phyloP scores from a whole-genome alignment of 2,797 vertebrate species.

The Uromys caudimaculatus region DNA sequence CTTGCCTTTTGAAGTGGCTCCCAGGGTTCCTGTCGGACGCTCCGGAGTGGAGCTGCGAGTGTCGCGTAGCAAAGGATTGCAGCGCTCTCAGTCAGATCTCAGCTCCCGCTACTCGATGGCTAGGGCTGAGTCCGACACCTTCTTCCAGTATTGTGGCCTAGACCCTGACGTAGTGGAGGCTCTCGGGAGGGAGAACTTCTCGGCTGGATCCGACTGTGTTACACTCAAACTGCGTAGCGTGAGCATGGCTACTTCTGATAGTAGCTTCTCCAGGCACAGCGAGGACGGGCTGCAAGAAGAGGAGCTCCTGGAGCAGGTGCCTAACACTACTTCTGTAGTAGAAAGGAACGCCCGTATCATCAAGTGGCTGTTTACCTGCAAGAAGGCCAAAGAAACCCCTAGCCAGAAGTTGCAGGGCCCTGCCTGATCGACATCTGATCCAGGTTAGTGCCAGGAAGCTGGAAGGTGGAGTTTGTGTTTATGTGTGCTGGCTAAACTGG shows the following conservation, averaged over 20 bases:
- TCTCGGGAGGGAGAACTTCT: slow-evolving; percentile 94
- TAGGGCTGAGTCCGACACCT: slow-evolving; percentile 92
- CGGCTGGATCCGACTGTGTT: slow-evolving; percentile 87
- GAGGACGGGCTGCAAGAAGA: slow-evolving; percentile 92
- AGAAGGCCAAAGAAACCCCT: slow-evolving; percentile 90
- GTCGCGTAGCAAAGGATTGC: slow-evolving; percentile 88
- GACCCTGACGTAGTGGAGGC: slow-evolving; percentile 93
- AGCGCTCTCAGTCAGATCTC: slow-evolving; percentile 96
- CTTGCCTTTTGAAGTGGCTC: not conserved
- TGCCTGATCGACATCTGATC: slow-evolving; percentile 78
- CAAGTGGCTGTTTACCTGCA: slow-evolving; percentile 98
- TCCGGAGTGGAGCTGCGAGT: slow-evolving; percentile 58
- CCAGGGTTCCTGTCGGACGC: not conserved
- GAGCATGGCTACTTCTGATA: slow-evolving; percentile 92
- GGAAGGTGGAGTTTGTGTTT: not conserved
- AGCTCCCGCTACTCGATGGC: slow-evolving; percentile 95
- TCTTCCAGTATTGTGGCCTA: slow-evolving; percentile 97
- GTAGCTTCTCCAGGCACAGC: slow-evolving; percentile 91
- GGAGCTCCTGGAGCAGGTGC: slow-evolving; percentile 87
- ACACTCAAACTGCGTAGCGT: slow-evolving; percentile 88
- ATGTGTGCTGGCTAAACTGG: accelerated
- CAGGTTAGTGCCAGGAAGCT: slow-evolving; percentile 72
- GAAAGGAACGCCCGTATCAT: slow-evolving; percentile 98
- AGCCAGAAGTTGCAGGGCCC: slow-evolving; percentile 90
- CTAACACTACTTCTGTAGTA: slow-evolving; percentile 91